Conservation (phyloP, 2,113 vertebrate species). For the Drymodes brunneopygia region DNA sequence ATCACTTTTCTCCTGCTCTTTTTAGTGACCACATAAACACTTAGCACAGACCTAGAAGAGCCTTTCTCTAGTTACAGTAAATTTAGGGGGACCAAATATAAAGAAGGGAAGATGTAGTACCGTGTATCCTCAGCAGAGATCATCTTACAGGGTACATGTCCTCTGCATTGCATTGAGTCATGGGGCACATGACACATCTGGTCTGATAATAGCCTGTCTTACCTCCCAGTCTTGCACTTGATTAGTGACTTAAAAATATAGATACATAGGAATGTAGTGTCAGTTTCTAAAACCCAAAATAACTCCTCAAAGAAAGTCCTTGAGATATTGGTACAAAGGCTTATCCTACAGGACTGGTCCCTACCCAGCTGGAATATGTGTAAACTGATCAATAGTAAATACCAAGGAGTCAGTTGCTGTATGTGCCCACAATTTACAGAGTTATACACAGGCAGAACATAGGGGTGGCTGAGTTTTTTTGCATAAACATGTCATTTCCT, state of each 20-base stretch:
- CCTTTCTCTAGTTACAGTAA: slow-evolving; percentile 25
- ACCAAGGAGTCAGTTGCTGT: not conserved
- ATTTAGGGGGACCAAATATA: slow-evolving; percentile 20
- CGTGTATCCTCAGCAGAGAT: not conserved
- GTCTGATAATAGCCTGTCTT: not conserved
- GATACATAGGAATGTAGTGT: not conserved
- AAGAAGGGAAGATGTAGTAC: not conserved
- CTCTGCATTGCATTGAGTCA: not conserved
- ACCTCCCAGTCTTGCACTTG: not conserved
- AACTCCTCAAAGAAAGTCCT: not conserved
- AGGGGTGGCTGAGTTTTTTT: not conserved
- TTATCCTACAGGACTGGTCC: not conserved
- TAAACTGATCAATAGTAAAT: not conserved
- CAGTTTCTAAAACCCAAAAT: not conserved
- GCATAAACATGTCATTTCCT: not conserved
- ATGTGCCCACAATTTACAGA: not conserved
- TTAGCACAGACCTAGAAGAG: not conserved
- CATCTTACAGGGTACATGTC: not conserved
- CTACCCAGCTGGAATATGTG: not conserved
- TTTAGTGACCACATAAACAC: slow-evolving; percentile 38
- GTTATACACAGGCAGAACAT: not conserved
- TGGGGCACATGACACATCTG: not conserved
- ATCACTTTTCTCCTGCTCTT: slow-evolving; percentile 6
- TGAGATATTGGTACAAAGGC: not conserved
- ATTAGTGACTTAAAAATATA: not conserved